Evolutionary conservation across 2,113 vertebrate genomes (phyloP).

Genomic region (Phylloscopus whistleri): DNA sequence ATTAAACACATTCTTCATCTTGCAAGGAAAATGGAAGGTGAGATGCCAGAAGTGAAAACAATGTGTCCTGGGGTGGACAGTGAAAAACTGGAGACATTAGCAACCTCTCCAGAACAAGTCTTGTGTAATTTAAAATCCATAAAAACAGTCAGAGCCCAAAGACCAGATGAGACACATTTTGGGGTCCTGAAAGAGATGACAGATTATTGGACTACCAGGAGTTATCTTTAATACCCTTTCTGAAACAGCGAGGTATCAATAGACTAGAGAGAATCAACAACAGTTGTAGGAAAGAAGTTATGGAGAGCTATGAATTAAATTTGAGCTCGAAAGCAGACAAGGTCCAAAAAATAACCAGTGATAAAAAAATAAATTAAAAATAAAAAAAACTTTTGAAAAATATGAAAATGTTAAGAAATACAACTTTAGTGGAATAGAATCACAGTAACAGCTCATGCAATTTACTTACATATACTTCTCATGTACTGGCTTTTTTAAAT

Average conservation of each 20-base stretch:
- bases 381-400: neutral
- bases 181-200: neutral
- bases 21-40: neutral
- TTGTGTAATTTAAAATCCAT: conserved; percentile 39
- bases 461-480: neutral
- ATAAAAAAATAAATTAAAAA: neutral
- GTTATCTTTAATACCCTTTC: neutral
- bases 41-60: conserved; percentile 3
- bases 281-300: neutral
- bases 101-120: conserved; percentile 1
- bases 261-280: neutral
- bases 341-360: neutral
- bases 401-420: neutral
- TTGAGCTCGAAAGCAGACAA: neutral
- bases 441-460: neutral
- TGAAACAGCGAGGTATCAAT: neutral
- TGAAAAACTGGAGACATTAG: conserved; percentile 18
- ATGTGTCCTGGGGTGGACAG: neutral
- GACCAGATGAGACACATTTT: neutral
- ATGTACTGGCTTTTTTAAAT: neutral
- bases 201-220: neutral
- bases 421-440: neutral
- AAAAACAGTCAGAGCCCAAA: neutral
- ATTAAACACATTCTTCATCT: neutral
- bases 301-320: neutral